These are phyloP conservation scores for Platyura marginata DNA, from an alignment of 1,140 invertebrate genomes.

Conservation along the genomic window DNA sequence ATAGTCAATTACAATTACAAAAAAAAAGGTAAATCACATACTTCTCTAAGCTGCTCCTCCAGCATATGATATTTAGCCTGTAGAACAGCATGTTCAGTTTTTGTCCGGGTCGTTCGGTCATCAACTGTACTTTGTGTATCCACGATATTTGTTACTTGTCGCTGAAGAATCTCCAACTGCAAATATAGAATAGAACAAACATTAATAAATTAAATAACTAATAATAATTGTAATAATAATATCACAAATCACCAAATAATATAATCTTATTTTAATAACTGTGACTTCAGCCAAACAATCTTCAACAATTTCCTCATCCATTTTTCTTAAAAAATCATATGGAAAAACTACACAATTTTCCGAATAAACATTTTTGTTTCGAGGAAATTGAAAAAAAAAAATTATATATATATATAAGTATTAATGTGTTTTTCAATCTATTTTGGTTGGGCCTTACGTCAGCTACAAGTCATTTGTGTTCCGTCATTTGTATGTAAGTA, in stretches of 20 bases:
- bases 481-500: no score
- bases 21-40: no score
- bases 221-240: neutral
- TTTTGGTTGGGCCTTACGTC: no score
- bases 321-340: no score
- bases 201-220: neutral
- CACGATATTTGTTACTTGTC: conserved; percentile 69
- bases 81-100: conserved; percentile 78
- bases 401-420: no score
- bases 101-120: conserved; percentile 67
- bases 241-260: neutral
- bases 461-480: no score
- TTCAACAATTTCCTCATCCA: neutral
- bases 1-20: no score
- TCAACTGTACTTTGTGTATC: conserved; percentile 70
- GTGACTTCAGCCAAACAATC: neutral
- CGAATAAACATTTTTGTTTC: no score
- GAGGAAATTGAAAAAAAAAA: no score
- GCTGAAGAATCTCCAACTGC: conserved; percentile 75
- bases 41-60: conserved; percentile 80
- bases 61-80: conserved; percentile 77
- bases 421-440: no score
- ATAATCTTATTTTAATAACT: neutral
- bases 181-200: conserved; percentile 4
- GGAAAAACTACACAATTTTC: no score